Conservation (phyloP, 2,113 vertebrate genomes). For the Sinocyclocheilus anophthalmus region DNA sequence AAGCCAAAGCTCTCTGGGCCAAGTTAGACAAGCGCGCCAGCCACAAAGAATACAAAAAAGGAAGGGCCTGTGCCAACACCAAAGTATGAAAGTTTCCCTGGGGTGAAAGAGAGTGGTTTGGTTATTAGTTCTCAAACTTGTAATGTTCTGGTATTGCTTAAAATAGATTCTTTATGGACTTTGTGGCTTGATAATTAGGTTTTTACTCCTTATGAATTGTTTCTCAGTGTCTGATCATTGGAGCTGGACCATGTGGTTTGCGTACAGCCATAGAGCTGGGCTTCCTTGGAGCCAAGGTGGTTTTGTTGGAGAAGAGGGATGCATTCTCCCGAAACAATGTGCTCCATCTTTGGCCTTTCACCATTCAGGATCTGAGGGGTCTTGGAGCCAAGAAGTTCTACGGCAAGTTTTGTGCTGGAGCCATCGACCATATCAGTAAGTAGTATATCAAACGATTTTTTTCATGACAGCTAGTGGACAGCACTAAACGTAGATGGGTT, state of each 20-base stretch:
- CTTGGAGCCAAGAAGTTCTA: constrained; percentile 98
- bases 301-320: constrained; percentile 95
- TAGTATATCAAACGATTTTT: constrained; percentile 47
- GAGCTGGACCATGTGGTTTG: constrained; percentile 95
- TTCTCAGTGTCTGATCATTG: constrained; percentile 95
- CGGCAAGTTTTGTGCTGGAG: constrained; percentile 96
- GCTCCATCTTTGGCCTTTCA: constrained; percentile 95
- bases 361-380: constrained; percentile 93
- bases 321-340: constrained; percentile 98
- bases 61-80: constrained; percentile 88
- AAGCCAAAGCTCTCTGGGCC: constrained; percentile 96
- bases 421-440: constrained; percentile 99
- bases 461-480: not conserved
- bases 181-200: constrained; percentile 7
- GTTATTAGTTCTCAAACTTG: not conserved
- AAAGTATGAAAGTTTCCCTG: constrained; percentile 76
- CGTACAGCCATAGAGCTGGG: constrained; percentile 94
- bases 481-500: not conserved
- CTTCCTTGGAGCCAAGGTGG: constrained; percentile 94
- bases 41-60: constrained; percentile 98
- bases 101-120: not conserved
- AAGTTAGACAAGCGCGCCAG: constrained; percentile 94
- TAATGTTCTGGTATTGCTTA: not conserved
- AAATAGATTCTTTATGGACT: not conserved
- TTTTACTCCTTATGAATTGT: not conserved